Conservation (phyloP, 37 sponge, comb jelly and placozoan genomes). For the Amphimedon queenslandica region DNA sequence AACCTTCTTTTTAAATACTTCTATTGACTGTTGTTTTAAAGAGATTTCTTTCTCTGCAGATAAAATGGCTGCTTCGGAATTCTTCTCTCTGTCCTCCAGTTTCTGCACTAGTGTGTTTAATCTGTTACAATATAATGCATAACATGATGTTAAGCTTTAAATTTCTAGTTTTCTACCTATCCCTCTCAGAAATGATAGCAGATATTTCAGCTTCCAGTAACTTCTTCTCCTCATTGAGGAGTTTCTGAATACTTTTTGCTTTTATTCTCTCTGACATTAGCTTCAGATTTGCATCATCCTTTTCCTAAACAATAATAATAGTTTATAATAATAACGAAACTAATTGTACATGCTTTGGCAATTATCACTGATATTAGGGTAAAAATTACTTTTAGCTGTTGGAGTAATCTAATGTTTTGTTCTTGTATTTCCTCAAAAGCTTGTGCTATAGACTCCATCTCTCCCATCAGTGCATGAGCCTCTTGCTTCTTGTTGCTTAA, state of each 20-base stretch:
- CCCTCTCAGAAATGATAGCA: conserved; percentile 40
- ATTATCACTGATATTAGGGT: background rate
- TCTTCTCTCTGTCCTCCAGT: conserved; percentile 81
- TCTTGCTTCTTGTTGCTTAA: conserved; percentile 62
- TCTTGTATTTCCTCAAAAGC: conserved; percentile 97
- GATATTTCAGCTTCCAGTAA: conserved; percentile 43
- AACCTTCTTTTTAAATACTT: conserved; percentile 75
- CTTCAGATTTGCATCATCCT: conserved; percentile 98
- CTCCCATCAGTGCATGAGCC: conserved; percentile 81
- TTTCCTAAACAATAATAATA: conserved; percentile 50
- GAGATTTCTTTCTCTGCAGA: conserved; percentile 75
- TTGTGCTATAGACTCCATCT: conserved; percentile 89
- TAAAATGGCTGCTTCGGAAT: conserved; percentile 44
- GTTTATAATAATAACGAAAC: background rate
- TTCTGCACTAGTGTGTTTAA: conserved; percentile 45
- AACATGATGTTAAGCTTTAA: background rate
- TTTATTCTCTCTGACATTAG: conserved; percentile 96
- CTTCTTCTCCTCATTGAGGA: conserved; percentile 76
- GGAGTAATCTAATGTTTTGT: conserved; percentile 81
- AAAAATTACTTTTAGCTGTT: conserved; percentile 66
- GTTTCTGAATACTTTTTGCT: conserved; percentile 63
- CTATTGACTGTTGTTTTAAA: conserved; percentile 79
- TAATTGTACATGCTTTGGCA: background rate
- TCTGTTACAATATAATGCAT: conserved; percentile 1
- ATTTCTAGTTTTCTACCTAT: conserved; percentile 35